phyloP scores from a whole-genome alignment of 2,888 invertebrate genomes.

The Bedellia somnulentella region DNA sequence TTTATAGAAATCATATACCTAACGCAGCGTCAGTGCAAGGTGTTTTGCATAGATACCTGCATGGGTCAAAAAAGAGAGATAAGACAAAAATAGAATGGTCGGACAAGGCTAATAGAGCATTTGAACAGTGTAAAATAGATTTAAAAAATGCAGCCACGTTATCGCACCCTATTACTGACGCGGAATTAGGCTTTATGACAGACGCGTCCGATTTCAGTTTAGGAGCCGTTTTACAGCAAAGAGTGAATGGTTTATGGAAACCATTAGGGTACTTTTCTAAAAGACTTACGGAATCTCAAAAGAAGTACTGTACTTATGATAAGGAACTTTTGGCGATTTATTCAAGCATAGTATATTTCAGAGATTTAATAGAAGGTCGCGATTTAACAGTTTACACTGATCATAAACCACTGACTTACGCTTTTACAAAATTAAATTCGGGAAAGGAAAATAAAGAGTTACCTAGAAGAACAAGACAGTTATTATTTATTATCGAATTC shows the following conservation, averaged over 20 bases:
- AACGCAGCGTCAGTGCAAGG: constrained; percentile 4
- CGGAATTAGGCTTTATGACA: constrained; percentile 6
- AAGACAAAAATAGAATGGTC: constrained; percentile 8
- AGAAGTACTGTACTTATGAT: constrained; percentile 9
- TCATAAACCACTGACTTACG: constrained; percentile 5
- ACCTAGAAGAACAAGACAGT: constrained; percentile 7
- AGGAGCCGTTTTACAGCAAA: constrained; percentile 8
- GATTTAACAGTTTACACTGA: too few species aligned
- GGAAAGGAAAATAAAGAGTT: not conserved
- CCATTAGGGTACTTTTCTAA: constrained; percentile 10
- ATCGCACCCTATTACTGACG: constrained; percentile 1
- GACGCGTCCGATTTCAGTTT: constrained; percentile 6
- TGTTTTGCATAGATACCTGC: constrained; percentile 6
- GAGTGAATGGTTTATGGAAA: constrained; percentile 4
- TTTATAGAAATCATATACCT: constrained; percentile 7
- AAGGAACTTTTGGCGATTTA: constrained; percentile 10
- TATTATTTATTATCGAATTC: constrained; percentile 8
- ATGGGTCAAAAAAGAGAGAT: constrained; percentile 7
- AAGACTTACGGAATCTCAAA: constrained; percentile 6
- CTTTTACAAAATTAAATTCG: not conserved
- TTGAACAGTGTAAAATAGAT: constrained; percentile 5
- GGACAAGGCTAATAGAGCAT: constrained; percentile 1
- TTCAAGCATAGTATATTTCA: constrained; percentile 7
- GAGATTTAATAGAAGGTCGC: constrained; percentile 7
- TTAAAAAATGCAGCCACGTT: constrained; percentile 3